These are phyloP conservation scores for Caenorhabditis doughertyi DNA, from an alignment of 2,888 invertebrate genomes.

Conservation along the genomic window DNA sequence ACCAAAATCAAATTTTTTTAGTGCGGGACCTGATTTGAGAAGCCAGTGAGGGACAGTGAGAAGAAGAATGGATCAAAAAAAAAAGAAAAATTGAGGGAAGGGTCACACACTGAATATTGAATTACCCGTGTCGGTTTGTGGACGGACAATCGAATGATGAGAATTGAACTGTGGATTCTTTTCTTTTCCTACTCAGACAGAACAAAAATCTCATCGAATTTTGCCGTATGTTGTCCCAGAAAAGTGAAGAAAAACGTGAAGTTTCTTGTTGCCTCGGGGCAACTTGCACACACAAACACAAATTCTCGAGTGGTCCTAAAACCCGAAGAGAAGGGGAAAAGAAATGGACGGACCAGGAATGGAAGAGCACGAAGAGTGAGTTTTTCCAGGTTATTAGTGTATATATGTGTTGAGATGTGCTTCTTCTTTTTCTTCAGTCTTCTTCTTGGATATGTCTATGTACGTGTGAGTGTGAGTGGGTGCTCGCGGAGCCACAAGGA, in stretches of 20 bases:
- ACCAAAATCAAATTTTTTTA: constrained; percentile 30
- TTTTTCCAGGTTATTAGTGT: constrained; percentile 59
- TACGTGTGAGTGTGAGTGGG: constrained; percentile 41
- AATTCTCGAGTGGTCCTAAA: constrained; percentile 49
- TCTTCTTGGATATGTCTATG: constrained; percentile 12
- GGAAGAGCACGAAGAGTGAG: constrained; percentile 27
- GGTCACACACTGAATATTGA: constrained; percentile 58
- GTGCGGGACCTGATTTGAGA: neutral
- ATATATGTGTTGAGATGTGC: constrained; percentile 41
- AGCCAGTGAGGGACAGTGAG: neutral
- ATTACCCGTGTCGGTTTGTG: constrained; percentile 36
- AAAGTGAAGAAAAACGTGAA: constrained; percentile 34
- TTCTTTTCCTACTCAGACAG: constrained; percentile 2
- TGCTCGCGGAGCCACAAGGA: constrained; percentile 22
- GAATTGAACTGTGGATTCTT: constrained; percentile 38
- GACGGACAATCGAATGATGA: constrained; percentile 29
- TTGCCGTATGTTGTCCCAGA: constrained; percentile 14
- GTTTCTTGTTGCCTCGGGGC: constrained; percentile 44
- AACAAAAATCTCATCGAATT: constrained; percentile 11
- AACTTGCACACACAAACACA: constrained; percentile 26
- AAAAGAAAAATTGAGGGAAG: constrained; percentile 29
- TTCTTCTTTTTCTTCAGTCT: neutral
- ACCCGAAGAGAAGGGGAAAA: neutral
- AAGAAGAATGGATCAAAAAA: constrained; percentile 17
- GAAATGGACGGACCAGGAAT: constrained; percentile 8